Conservation (phyloP, 2,888 invertebrate genomes). For the Cryptus armator region DNA sequence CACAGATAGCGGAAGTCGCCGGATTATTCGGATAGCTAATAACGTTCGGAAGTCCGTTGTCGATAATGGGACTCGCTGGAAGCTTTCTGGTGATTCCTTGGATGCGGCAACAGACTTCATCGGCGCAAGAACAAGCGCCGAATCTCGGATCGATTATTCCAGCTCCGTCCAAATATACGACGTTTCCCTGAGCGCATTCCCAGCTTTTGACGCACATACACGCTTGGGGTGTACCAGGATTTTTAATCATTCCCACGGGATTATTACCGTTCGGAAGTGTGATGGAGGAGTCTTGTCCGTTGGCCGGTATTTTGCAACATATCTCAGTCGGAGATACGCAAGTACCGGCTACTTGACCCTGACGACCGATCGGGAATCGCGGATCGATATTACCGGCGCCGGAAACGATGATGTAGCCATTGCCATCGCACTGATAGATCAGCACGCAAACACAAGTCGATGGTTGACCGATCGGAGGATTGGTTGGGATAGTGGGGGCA, state of each 20-base stretch:
- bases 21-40: slow-evolving; percentile 54
- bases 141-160: slow-evolving; percentile 81
- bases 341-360: slow-evolving; percentile 65
- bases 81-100: slow-evolving; percentile 63
- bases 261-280: slow-evolving; percentile 88
- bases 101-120: slow-evolving; percentile 80
- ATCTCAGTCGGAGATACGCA: slow-evolving; percentile 69
- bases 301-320: slow-evolving; percentile 89
- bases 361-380: slow-evolving; percentile 72
- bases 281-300: slow-evolving; percentile 86
- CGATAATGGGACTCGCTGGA: slow-evolving; percentile 7
- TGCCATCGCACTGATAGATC: slow-evolving; percentile 72
- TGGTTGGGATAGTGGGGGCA: slow-evolving; percentile 47
- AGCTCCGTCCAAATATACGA: slow-evolving; percentile 73
- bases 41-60: slow-evolving; percentile 22
- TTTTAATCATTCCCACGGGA: slow-evolving; percentile 78
- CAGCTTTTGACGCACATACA: slow-evolving; percentile 79
- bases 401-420: slow-evolving; percentile 69
- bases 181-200: slow-evolving; percentile 75
- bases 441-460: slow-evolving; percentile 72
- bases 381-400: slow-evolving; percentile 76
- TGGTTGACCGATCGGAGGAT: slow-evolving; percentile 56
- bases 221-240: slow-evolving; percentile 77
- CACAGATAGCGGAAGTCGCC: slow-evolving; percentile 71
- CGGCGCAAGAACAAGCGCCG: slow-evolving; percentile 78